Conservation (phyloP, 1,140 invertebrate species). For the Neelides sp. region DNA sequence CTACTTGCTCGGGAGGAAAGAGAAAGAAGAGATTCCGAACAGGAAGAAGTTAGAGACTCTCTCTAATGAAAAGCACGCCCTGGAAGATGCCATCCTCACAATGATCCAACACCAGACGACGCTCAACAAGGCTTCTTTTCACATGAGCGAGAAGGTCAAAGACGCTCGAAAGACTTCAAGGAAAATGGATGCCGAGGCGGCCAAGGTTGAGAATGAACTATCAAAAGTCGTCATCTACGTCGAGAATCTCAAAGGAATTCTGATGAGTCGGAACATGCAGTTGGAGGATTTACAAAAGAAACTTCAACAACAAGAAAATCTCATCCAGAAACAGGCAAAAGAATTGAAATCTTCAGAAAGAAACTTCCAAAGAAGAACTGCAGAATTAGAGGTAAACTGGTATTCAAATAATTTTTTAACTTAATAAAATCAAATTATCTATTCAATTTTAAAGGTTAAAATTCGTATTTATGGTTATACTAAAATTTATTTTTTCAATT, state of each 20-base stretch:
- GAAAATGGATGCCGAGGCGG: slow-evolving; percentile 44
- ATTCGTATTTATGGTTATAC: too few relatives aligned
- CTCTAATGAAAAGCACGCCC: slow-evolving; percentile 40
- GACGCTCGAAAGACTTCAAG: slow-evolving; percentile 24
- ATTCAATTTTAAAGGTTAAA: too few relatives aligned
- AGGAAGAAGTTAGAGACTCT: slow-evolving; percentile 43
- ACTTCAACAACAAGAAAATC: slow-evolving; percentile 40
- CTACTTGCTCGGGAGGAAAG: slow-evolving; percentile 28
- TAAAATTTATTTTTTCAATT: too few relatives aligned
- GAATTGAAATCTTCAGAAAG: slow-evolving; percentile 32
- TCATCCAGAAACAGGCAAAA: slow-evolving; percentile 39
- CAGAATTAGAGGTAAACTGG: slow-evolving; percentile 18
- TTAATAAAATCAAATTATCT: too few relatives aligned
- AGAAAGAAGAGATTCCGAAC: slow-evolving; percentile 34
- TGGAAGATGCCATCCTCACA: slow-evolving; percentile 50
- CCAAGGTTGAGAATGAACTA: slow-evolving; percentile 49
- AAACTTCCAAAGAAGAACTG: slow-evolving; percentile 22
- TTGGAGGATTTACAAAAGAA: slow-evolving; percentile 39
- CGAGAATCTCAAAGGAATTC: slow-evolving; percentile 41
- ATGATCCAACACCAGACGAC: slow-evolving; percentile 53
- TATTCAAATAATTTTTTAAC: neutral
- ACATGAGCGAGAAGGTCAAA: slow-evolving; percentile 23
- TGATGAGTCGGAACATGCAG: slow-evolving; percentile 34
- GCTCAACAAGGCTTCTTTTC: slow-evolving; percentile 43
- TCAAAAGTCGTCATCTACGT: slow-evolving; percentile 47